phyloP scores from a whole-genome alignment of 1,140 invertebrate species.

The Amyelois transitella region DNA sequence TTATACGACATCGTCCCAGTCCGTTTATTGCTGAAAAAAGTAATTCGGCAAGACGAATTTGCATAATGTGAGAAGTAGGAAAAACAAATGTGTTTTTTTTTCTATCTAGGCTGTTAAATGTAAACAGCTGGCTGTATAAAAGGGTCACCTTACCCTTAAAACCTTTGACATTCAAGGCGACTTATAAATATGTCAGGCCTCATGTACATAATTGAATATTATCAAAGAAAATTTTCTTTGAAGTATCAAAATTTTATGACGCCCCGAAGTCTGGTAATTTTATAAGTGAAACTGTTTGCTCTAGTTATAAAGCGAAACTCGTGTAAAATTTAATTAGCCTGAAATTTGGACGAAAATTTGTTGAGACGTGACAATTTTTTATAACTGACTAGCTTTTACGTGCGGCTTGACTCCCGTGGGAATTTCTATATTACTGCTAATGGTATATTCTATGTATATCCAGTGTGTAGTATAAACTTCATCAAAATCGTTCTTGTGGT shows the following conservation, averaged over 20 bases:
- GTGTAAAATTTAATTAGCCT: no score
- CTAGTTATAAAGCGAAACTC: no score
- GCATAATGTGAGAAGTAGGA: conserved; percentile 54
- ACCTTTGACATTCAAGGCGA: background rate
- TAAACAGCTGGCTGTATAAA: conserved; percentile 21
- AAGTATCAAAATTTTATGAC: background rate
- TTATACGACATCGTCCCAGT: conserved; percentile 44
- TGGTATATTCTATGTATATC: no score
- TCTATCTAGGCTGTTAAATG: conserved; percentile 25
- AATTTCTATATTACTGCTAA: no score
- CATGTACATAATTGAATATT: background rate
- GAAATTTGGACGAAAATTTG: no score
- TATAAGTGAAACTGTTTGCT: background rate
- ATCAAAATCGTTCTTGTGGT: no score
- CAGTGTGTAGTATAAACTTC: no score
- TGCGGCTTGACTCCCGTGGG: no score
- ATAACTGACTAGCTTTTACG: no score
- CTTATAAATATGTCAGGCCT: conserved; percentile 5
- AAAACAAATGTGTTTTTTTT: conserved; percentile 42
- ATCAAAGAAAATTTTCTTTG: background rate
- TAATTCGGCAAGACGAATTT: conserved; percentile 57
- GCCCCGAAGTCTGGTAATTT: no score
- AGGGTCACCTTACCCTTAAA: background rate
- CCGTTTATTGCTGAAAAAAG: conserved; percentile 65
- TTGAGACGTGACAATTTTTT: no score